Evolutionary conservation across 2,888 invertebrate species (phyloP), one percentile per base, ranked within the genome.

Genomic region (Drosophila pseudotakahashii): DNA sequence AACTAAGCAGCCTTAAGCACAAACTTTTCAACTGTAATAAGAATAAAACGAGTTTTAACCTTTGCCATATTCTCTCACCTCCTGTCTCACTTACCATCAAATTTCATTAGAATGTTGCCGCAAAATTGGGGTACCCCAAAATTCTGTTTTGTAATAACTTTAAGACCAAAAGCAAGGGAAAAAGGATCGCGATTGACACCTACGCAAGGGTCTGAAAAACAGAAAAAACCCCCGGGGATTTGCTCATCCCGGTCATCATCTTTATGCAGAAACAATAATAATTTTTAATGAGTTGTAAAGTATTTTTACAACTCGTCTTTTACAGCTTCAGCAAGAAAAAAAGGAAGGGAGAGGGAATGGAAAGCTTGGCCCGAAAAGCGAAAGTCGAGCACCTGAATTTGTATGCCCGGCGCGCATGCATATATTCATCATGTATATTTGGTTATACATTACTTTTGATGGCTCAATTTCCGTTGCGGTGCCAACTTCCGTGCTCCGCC

Each of bases 211-310:
- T 39, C 32, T 34, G 26, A 32, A 37, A 41, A 7, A 14, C 11
- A 30, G 32, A 39, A 11, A 6, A 19, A 13, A 11, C 11, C 53
- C 53, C 57, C 1, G 2, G 37, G 45, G 32, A 37, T 3, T 13
- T 9, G 63, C 39, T 41, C 37, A 32, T 34, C 37, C n/a, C 16
- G 36, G 42, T 52, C 47, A 63, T 48, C 55, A 57, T 55, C 59
- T 44, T 47, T 69, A 42, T 50, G 48, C 19, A 36, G 59, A 63
- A 68, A 76, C 72, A 82, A 79, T 88, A 76, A 88, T 74, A 70
- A 78, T 61, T 80, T 80, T 78, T 78, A 78, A 87, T 83, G 87
- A 83, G 89, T 73, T 68, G 73, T 83, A 80, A 83, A 88, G 76
- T n/a, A 64, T 57, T 44, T 67, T 55, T 73, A 71, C 62, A 47